Evolutionary conservation across 2,797 vertebrate species (phyloP).

Genomic region (Enteromius trimaculatus): DNA sequence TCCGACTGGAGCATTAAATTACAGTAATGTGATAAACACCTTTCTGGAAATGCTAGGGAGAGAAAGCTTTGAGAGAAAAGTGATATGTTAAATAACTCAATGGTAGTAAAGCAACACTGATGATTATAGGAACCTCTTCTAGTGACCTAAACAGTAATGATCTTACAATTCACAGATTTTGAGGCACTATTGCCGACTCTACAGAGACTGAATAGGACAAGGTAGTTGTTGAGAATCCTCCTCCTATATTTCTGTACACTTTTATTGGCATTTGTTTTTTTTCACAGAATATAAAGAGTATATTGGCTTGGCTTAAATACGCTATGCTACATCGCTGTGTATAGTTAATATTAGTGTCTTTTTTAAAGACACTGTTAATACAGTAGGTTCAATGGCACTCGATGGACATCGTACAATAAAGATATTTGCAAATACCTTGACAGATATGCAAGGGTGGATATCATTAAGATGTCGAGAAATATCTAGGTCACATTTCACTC

Average conservation of each 20-base stretch:
- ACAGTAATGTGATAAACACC: background rate
- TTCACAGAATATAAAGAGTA: background rate
- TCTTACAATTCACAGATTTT: conserved; percentile 36
- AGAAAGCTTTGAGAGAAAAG: background rate
- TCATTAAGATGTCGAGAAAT: background rate
- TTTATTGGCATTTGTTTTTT: background rate
- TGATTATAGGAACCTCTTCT: conserved; percentile 2
- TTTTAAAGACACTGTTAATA: background rate
- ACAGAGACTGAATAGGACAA: background rate
- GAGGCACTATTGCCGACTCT: conserved; percentile 1
- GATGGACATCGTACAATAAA: background rate
- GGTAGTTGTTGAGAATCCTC: background rate
- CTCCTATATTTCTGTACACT: background rate
- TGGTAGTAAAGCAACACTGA: conserved; percentile 29
- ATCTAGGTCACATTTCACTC: background rate
- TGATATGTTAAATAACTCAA: conserved; percentile 26
- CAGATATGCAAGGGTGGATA: background rate
- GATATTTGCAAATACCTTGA: background rate
- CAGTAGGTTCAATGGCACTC: conserved; percentile 24
- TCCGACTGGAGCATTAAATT: background rate
- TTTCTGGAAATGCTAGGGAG: background rate
- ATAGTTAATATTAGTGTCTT: background rate
- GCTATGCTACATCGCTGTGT: background rate
- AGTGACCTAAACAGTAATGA: conserved; percentile 4
- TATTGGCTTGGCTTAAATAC: conserved; percentile 23